Evolutionary conservation across 2,888 invertebrate genomes (phyloP).

Genomic region (Drosophila subquinaria): DNA sequence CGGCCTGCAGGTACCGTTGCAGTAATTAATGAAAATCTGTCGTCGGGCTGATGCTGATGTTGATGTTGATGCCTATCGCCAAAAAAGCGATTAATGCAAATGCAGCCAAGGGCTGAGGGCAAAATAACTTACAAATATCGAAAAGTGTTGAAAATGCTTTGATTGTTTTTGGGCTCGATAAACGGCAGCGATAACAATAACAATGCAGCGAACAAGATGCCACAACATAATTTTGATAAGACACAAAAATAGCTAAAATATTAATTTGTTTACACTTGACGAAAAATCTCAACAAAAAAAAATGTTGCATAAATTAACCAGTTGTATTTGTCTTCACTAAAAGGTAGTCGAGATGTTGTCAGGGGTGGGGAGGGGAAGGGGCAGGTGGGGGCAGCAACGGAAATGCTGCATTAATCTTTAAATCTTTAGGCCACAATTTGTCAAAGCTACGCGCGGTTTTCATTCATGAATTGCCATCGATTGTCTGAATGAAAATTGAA

Average conservation of each 20-base stretch:
- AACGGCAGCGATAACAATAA: conserved; percentile 47
- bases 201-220: conserved; percentile 35
- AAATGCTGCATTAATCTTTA: conserved; percentile 74
- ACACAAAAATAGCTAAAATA: conserved; percentile 54
- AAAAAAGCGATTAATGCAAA: conserved; percentile 76
- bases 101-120: conserved; percentile 30
- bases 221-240: conserved; percentile 47
- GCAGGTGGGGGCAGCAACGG: conserved; percentile 43
- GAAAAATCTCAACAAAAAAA: conserved; percentile 4
- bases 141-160: conserved; percentile 75
- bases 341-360: background rate
- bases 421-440: conserved; percentile 59
- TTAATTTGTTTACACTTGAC: conserved; percentile 74
- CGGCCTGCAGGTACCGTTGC: conserved; percentile 56
- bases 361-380: background rate
- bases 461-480: conserved; percentile 66
- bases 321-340: background rate
- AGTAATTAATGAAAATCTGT: conserved; percentile 75
- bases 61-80: conserved; percentile 65
- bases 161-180: conserved; percentile 59
- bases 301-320: conserved; percentile 46
- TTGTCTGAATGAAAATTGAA: conserved; percentile 72
- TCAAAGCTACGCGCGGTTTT: conserved; percentile 56
- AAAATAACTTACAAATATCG: conserved; percentile 77
- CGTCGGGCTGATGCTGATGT: conserved; percentile 42